A percentile compares a stretch with the other conserved stretches of the same genome.
Evolutionary conservation across 2,888 invertebrate genomes (phyloP).

Genomic region (Diadegma fenestrale): DNA sequence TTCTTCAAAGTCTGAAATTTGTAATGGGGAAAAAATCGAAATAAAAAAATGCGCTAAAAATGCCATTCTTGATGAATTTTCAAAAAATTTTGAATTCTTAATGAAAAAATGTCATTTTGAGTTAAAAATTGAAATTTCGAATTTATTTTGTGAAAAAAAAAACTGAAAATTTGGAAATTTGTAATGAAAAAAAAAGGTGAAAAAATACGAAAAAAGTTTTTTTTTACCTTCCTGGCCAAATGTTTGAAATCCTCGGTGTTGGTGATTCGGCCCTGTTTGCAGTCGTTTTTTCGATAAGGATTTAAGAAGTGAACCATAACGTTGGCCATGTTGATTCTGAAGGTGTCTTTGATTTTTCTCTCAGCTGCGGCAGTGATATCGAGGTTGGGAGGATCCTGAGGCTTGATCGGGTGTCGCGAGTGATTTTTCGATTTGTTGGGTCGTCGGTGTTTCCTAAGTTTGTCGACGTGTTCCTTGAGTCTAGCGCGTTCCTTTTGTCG

Average conservation of each 20-base stretch:
- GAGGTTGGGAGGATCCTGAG: conserved; percentile 83
- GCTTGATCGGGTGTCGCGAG: conserved; percentile 78
- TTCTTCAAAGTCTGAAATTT: too few species aligned
- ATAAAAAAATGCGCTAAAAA: too few species aligned
- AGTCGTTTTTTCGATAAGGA: conserved; percentile 94
- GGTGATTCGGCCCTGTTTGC: conserved; percentile 93
- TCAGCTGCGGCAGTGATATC: conserved; percentile 86
- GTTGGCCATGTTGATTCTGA: conserved; percentile 92
- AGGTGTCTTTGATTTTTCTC: conserved; percentile 93
- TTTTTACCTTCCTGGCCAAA: conserved; percentile 94
- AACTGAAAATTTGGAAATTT: too few species aligned
- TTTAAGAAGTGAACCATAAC: conserved; percentile 95
- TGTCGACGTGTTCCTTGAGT: conserved; percentile 85
- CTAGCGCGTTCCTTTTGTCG: conserved; percentile 88
- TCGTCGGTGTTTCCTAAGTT: conserved; percentile 84
- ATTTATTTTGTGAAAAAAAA: neutral
- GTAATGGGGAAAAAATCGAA: too few species aligned
- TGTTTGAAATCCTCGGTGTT: conserved; percentile 97
- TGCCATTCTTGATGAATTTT: too few species aligned
- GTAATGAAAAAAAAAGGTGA: too few species aligned
- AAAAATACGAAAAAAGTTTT: neutral
- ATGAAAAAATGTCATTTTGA: too few species aligned
- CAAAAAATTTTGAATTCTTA: too few species aligned
- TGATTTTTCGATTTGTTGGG: conserved; percentile 80
- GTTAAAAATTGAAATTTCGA: too few species aligned